phyloP scores from a whole-genome alignment of 2,797 vertebrate genomes.

The Characodon lateralis region DNA sequence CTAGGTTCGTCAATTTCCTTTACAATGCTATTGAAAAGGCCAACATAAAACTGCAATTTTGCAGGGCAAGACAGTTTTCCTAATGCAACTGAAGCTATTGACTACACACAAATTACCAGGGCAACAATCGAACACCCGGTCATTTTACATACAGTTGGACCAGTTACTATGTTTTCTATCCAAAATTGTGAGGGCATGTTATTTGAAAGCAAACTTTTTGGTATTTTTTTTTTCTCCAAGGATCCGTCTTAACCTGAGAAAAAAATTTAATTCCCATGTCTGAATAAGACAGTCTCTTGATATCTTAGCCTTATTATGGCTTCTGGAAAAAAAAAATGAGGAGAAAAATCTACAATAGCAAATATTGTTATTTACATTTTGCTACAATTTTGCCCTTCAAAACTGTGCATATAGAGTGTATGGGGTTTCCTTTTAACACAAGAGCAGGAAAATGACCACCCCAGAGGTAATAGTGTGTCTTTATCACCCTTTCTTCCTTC shows the following conservation, averaged over 20 bases:
- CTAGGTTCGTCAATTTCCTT: too few relatives aligned
- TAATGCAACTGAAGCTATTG: too few relatives aligned
- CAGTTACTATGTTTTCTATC: neutral
- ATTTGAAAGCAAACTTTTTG: neutral
- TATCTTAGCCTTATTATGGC: neutral
- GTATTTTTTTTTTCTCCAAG: neutral
- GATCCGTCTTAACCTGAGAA: neutral
- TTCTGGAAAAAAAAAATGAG: neutral
- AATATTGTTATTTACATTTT: neutral
- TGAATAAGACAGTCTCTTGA: neutral
- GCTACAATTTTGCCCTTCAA: neutral
- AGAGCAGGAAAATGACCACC: conserved; percentile 37
- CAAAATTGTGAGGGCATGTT: neutral
- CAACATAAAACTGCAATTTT: too few relatives aligned
- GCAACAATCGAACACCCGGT: too few relatives aligned
- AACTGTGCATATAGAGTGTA: conserved; percentile 12
- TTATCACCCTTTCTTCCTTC: conserved; percentile 18
- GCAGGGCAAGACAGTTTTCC: too few relatives aligned
- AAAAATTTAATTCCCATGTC: neutral
- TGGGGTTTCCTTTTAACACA: conserved; percentile 20
- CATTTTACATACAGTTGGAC: neutral
- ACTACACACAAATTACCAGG: too few relatives aligned
- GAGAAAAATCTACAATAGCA: neutral
- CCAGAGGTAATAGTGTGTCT: conserved; percentile 28
- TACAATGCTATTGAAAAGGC: too few relatives aligned